Percentiles rank a stretch among this genome's conserved stretches.
phyloP scores from a whole-genome alignment of 2,797 vertebrate genomes.

The Pipistrellus kuhlii region DNA sequence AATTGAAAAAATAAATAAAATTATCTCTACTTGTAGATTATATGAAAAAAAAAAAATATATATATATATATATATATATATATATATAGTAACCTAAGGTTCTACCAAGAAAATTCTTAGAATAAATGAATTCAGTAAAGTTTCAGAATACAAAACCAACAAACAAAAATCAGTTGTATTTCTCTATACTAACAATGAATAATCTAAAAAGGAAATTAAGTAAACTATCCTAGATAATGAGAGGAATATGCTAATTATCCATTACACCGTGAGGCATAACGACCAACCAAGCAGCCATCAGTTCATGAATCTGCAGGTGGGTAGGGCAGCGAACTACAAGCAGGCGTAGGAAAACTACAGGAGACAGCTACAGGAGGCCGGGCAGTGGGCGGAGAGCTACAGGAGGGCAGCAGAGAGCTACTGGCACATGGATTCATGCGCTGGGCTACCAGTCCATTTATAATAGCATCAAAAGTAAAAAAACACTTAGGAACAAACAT shows the following conservation, averaged over 20 bases:
- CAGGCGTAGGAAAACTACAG: no score
- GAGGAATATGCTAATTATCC: no score
- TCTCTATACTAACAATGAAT: slow-evolving; percentile 41
- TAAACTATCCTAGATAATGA: neutral
- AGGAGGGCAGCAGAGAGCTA: no score
- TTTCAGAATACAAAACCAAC: neutral
- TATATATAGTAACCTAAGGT: neutral
- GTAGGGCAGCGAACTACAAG: no score
- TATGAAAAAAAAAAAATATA: no score
- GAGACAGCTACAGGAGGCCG: no score
- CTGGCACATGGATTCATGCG: no score
- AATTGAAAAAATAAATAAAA: slow-evolving; percentile 35
- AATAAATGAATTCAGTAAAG: slow-evolving; percentile 25
- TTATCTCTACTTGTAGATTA: neutral
- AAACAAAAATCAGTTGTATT: neutral
- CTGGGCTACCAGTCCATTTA: neutral
- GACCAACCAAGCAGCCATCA: no score
- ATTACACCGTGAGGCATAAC: no score
- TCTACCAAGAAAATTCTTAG: neutral
- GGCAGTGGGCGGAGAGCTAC: no score
- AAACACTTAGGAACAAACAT: slow-evolving; percentile 10
- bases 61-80: no score
- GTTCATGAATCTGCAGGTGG: no score
- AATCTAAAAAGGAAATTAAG: slow-evolving; percentile 15
- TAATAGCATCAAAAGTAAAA: slow-evolving; percentile 4